Evolutionary conservation across 2,113 vertebrate species (phyloP).

Genomic region (Scytalopus superciliaris): DNA sequence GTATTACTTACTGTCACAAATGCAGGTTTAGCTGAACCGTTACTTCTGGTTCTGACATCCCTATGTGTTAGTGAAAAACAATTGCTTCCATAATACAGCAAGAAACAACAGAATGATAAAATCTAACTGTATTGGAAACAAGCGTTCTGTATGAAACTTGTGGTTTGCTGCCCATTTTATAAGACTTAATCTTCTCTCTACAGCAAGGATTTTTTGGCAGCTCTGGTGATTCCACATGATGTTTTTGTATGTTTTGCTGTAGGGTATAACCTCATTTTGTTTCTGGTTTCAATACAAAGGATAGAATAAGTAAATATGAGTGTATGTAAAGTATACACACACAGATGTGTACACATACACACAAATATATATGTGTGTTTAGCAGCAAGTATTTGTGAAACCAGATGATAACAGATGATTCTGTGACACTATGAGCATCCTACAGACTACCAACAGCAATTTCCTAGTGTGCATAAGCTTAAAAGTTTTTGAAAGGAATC

Average conservation of each 20-base stretch:
- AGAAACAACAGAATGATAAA: slow-evolving; percentile 60
- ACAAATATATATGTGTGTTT: background rate
- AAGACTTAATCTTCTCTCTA: slow-evolving; percentile 14
- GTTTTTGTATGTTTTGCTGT: slow-evolving; percentile 20
- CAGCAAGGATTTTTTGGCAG: slow-evolving; percentile 19
- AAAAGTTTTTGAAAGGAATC: background rate
- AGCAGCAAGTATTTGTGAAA: background rate
- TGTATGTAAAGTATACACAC: background rate
- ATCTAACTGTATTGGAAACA: slow-evolving; percentile 29
- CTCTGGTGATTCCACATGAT: slow-evolving; percentile 11
- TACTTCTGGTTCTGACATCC: slow-evolving; percentile 42
- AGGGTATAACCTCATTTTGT: slow-evolving; percentile 22
- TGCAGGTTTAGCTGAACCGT: slow-evolving; percentile 9
- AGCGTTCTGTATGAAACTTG: slow-evolving; percentile 16
- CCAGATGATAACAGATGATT: background rate
- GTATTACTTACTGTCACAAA: slow-evolving; percentile 29
- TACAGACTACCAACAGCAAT: background rate
- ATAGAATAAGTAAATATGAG: slow-evolving; percentile 4
- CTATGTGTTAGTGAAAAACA: background rate
- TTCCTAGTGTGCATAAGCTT: background rate
- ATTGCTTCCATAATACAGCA: slow-evolving; percentile 43
- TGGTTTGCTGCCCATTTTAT: slow-evolving; percentile 35
- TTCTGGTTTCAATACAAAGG: background rate
- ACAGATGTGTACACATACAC: background rate
- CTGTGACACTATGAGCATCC: background rate